Evolutionary conservation across 2,113 vertebrate genomes (phyloP).

Genomic region (Pongo pygmaeus): DNA sequence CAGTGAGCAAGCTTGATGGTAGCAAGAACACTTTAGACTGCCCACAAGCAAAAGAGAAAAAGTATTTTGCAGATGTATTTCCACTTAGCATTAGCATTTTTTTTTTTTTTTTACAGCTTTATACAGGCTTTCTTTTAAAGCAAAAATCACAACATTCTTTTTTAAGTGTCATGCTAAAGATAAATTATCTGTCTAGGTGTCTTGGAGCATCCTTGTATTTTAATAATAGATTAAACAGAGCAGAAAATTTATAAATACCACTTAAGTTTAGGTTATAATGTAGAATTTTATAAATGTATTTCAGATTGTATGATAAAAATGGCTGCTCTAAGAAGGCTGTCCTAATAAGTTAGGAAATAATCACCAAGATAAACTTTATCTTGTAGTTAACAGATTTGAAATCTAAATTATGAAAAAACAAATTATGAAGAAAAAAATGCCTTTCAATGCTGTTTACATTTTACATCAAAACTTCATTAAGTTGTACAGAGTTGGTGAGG

Average conservation of each 20-base stretch:
- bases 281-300: conserved; percentile 8
- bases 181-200: background rate
- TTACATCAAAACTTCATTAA: conserved; percentile 1
- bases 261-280: background rate
- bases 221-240: background rate
- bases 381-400: background rate
- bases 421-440: background rate
- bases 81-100: background rate
- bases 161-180: conserved; percentile 26
- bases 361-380: background rate
- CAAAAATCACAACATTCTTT: background rate
- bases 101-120: background rate
- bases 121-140: background rate
- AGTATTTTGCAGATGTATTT: background rate
- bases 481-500: background rate
- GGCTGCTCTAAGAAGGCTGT: background rate
- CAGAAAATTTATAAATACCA: background rate
- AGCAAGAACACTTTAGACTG: background rate
- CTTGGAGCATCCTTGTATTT: background rate
- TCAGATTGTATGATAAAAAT: background rate
- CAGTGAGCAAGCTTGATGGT: background rate
- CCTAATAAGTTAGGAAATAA: background rate
- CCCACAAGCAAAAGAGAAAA: background rate
- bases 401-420: background rate
- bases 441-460: background rate